Evolutionary conservation across 2,113 vertebrate genomes (phyloP), one percentile per base, ranked within the genome.

Genomic region (Sisor rabdophorus): DNA sequence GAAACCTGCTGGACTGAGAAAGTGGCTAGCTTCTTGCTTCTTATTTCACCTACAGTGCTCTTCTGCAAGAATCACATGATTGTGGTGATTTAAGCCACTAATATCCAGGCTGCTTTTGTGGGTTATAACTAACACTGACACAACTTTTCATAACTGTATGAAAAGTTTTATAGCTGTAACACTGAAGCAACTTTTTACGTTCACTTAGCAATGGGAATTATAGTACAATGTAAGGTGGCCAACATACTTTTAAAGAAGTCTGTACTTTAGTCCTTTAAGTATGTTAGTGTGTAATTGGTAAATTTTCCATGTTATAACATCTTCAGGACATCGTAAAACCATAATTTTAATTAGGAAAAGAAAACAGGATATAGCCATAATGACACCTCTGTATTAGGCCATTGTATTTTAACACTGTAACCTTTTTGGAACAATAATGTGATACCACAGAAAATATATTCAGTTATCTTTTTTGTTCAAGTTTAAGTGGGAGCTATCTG

Each of bases 1-100:
- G 97, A 80, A 98, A 94, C 63, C 89, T 99, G 81, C 93, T 99
- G 44, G 95, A 95, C 88, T 99, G 91, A 92, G 63, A 47, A 54
- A 8, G 53, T 54, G 85, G 74, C 26, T 54, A 26, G 4, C 28
- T 17, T 44, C 47, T 53, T 67, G 50, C 20, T 71, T 20, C 58
- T 71, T 50, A 67, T 19, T 58, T 64, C 72, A 58, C 65, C 61
- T 75, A 44, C 60, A 82, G 78, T 79, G 80, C 75, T 84, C 70
- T 79, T 84, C 65, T 67, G 64, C 60, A 54, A 22, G 40, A 68
- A 75, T 75, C 16, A 44, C 24, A 65, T 69, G 36, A 36, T 32
- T 12, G 48, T 52, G 36, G n/a, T n/a, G n/a, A n/a, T n/a, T n/a
- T n/a, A n/a, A 65, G 55, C 11, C 32, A 24, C 36, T 69, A 70